Percentiles rank a stretch among this genome's conserved stretches.
Evolutionary conservation across 2,888 invertebrate genomes (phyloP).

Genomic region (Melieria crassipennis): DNA sequence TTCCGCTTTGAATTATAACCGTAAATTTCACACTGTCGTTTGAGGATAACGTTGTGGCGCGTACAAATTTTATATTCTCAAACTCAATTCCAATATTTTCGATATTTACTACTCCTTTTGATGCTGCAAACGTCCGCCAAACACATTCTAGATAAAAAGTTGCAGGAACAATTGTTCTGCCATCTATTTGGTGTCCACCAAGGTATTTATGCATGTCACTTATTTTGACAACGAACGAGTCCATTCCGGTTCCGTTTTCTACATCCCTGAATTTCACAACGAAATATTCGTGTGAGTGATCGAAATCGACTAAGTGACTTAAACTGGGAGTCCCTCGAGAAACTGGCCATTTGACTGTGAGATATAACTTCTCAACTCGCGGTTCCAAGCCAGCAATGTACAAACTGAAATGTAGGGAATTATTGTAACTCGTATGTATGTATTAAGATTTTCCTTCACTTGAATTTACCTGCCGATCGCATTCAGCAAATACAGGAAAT

Average conservation of each 20-base stretch:
- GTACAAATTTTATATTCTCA: slow-evolving; percentile 83
- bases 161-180: slow-evolving; percentile 77
- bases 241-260: slow-evolving; percentile 76
- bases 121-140: slow-evolving; percentile 80
- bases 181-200: slow-evolving; percentile 85
- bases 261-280: slow-evolving; percentile 66
- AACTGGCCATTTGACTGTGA: slow-evolving; percentile 80
- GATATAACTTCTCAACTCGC: slow-evolving; percentile 78
- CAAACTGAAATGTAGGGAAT: slow-evolving; percentile 67
- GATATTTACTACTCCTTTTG: slow-evolving; percentile 72
- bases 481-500: slow-evolving; percentile 60
- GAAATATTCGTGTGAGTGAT: slow-evolving; percentile 68
- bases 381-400: slow-evolving; percentile 81
- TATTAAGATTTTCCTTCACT: no score
- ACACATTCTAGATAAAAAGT: slow-evolving; percentile 82
- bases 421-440: no score
- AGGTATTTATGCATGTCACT: slow-evolving; percentile 79
- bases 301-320: slow-evolving; percentile 83
- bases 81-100: slow-evolving; percentile 82
- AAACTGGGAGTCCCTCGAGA: slow-evolving; percentile 86
- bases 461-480: slow-evolving; percentile 65
- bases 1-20: slow-evolving; percentile 71
- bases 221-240: slow-evolving; percentile 71
- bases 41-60: slow-evolving; percentile 82
- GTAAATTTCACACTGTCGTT: slow-evolving; percentile 69